Base-by-base conservation (phyloP, 1,140 invertebrate genomes). In the Aphis craccivora region DNA sequence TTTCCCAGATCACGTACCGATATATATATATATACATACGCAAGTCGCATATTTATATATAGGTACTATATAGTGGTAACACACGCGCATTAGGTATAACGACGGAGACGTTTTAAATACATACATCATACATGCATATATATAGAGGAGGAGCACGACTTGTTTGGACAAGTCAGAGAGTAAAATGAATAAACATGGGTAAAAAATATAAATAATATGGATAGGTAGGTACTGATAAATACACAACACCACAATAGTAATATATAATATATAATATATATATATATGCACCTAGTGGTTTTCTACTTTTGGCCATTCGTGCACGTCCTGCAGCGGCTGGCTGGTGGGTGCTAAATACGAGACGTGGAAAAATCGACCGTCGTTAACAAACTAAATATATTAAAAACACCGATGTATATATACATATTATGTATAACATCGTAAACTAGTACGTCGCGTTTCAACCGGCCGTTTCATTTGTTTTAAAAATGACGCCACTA, bases 301-400 rank as follows among this genome's bases (percentile, higher is more conserved):
- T 51, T 89, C 48, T 35, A 48, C 86, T 88, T 88, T 88, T 88
- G 86, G 45, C 22, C 51, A 55, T 89, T 55, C 48, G 51, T 55
- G 88, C 88, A 37, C 88, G 48, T 55, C n/a, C 48, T 25, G 48
- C 48, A 9, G 35, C 48, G 22, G 48, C 20, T 43, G 43, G 40
- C 9, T 43, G 23, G 45, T 35, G 48, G 88, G 88, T 89, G 88
- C 88, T 89, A 89, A 89, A 89, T 89, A 89, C 88, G 88, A 89
- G 88, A 89, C 88, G 88, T 86, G 35, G 91, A 93, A 40, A 93
- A 93, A 93, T 93, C 30, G 76, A 86, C 91, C 81, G 35, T 84
- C 91, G 91, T 93, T 93, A 93, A 93, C 40, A 37, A 55, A 93
- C 91, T 48, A 83, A 83, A 86, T 86, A 84, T 83, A 84, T 84